Percentiles rank a stretch among this genome's conserved stretches.
Conservation (phyloP, 1,140 invertebrate genomes). For the Temnothorax curvispinosus region DNA sequence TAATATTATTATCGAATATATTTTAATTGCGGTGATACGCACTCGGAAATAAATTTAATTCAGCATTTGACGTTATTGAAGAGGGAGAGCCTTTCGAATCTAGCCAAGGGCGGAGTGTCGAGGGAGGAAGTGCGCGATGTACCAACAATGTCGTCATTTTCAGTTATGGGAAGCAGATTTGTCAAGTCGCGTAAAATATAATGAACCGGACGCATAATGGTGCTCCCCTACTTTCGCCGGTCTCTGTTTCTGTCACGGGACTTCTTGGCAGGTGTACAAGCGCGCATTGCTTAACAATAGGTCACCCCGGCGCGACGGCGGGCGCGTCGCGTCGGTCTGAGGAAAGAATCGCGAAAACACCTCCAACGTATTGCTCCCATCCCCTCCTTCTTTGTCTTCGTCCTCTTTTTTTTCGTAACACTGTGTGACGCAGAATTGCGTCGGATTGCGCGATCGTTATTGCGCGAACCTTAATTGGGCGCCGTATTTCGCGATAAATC, state of each 20-base stretch:
- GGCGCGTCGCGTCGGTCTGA: slow-evolving; percentile 2
- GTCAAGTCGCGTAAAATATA: slow-evolving; percentile 60
- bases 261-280: slow-evolving; percentile 22
- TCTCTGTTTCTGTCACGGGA: slow-evolving; percentile 48
- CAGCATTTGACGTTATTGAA: background rate
- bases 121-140: slow-evolving; percentile 20
- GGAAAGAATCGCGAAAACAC: background rate
- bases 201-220: slow-evolving; percentile 53
- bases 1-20: background rate
- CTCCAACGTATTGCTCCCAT: slow-evolving; percentile 10
- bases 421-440: background rate
- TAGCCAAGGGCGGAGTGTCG: background rate
- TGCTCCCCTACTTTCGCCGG: slow-evolving; percentile 61
- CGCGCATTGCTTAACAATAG: slow-evolving; percentile 51
- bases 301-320: no score
- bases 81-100: background rate
- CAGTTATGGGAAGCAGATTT: slow-evolving; percentile 71
- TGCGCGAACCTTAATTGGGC: slow-evolving; percentile 2
- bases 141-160: slow-evolving; percentile 55
- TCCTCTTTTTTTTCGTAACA: slow-evolving; percentile 27
- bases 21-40: background rate
- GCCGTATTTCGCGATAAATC: slow-evolving; percentile 1
- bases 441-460: slow-evolving; percentile 10
- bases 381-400: background rate
- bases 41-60: background rate